Evolutionary conservation across 2,797 vertebrate genomes (phyloP).

Genomic region (Cossypha polioptera): DNA sequence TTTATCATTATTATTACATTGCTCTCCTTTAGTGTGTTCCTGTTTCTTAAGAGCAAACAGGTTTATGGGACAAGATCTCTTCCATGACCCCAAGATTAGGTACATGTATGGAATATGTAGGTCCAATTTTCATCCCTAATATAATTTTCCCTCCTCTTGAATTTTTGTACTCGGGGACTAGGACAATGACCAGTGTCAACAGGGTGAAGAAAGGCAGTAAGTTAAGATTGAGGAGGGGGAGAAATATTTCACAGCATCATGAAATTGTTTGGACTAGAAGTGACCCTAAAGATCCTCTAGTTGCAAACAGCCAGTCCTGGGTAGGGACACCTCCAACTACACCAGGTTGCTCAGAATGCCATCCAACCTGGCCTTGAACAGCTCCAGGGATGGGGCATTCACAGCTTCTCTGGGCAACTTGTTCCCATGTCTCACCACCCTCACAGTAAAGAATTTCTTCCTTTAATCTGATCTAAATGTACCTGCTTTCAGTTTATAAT

Average conservation of each 20-base stretch:
- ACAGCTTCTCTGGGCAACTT: not conserved
- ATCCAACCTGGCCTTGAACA: not conserved
- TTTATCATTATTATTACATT: not conserved
- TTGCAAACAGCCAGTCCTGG: not conserved
- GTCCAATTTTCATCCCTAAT: not conserved
- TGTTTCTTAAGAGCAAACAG: not conserved
- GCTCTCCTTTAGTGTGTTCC: not conserved
- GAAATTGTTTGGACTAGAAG: not conserved
- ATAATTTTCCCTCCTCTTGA: not conserved
- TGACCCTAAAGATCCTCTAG: not conserved
- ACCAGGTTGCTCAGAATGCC: not conserved
- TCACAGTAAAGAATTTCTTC: not conserved
- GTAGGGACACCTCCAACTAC: not conserved
- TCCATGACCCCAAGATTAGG: not conserved
- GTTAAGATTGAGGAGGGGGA: not conserved
- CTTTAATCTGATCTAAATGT: not conserved
- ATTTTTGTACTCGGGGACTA: not conserved
- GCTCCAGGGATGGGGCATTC: not conserved
- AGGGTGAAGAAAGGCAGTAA: not conserved
- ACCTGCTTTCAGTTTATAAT: not conserved
- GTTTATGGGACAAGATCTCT: not conserved
- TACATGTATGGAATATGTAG: fast-evolving
- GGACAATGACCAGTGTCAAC: not conserved
- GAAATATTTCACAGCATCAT: not conserved
- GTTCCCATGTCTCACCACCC: fast-evolving